These are phyloP conservation scores for Deilephila porcellus DNA, from an alignment of 2,888 invertebrate genomes.

Conservation along the genomic window DNA sequence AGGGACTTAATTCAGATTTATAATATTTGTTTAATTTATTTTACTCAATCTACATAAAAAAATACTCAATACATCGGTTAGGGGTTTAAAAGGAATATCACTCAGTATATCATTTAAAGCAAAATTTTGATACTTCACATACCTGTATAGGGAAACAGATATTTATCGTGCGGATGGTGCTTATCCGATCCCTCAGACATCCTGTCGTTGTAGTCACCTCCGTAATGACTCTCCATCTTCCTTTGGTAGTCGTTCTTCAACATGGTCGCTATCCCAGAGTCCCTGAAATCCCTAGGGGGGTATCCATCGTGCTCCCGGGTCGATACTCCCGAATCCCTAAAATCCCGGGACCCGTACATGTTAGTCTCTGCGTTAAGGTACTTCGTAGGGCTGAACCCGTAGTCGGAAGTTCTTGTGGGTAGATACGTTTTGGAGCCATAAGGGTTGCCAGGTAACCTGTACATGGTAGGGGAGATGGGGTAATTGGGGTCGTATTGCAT, in stretches of 20 bases:
- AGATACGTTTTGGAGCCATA: conserved; percentile 81
- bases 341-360: conserved; percentile 74
- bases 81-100: conserved; percentile 30
- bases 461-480: conserved; percentile 80
- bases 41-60: too few relatives aligned
- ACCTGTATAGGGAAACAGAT: conserved; percentile 93
- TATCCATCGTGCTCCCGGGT: conserved; percentile 76
- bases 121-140: conserved; percentile 42
- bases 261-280: conserved; percentile 80
- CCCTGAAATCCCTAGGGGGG: conserved; percentile 75
- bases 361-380: conserved; percentile 70
- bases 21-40: too few relatives aligned
- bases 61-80: not conserved
- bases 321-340: conserved; percentile 68
- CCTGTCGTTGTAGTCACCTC: conserved; percentile 85
- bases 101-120: not conserved
- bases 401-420: conserved; percentile 75
- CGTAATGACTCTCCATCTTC: conserved; percentile 76
- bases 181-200: conserved; percentile 90
- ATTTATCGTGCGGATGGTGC: conserved; percentile 90
- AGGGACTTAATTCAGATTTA: too few relatives aligned
- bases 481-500: conserved; percentile 79
- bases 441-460: conserved; percentile 74
- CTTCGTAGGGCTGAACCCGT: conserved; percentile 80
- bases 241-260: conserved; percentile 82